phyloP scores from a whole-genome alignment of 2,888 invertebrate genomes.

The Hydroisotoma schaefferi region DNA sequence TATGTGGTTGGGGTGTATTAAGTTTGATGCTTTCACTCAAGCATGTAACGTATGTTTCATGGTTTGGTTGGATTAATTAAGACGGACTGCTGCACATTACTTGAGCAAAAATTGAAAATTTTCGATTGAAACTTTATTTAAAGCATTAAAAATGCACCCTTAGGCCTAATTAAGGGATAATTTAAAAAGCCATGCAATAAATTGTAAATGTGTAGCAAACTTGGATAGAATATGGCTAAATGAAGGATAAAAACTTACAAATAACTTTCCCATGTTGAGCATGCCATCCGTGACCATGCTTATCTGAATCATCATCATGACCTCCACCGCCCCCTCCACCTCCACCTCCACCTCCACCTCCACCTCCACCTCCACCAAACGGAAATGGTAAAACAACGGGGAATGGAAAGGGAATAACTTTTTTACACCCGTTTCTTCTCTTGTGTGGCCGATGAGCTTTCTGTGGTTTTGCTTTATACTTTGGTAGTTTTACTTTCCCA shows the following conservation, averaged over 20 bases:
- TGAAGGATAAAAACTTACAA: slow-evolving; percentile 11
- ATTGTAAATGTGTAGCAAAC: not conserved
- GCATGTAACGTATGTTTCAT: no score
- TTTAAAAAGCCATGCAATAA: not conserved
- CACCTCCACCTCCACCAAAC: slow-evolving; percentile 40
- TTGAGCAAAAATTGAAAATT: no score
- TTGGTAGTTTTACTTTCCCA: slow-evolving; percentile 13
- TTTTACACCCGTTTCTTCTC: slow-evolving; percentile 15
- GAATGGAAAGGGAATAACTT: slow-evolving; percentile 40
- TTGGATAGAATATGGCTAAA: not conserved
- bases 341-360: slow-evolving; percentile 25
- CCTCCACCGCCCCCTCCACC: slow-evolving; percentile 31
- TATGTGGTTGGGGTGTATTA: no score
- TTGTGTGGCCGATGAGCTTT: slow-evolving; percentile 12
- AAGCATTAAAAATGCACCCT: no score
- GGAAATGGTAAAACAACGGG: slow-evolving; percentile 45
- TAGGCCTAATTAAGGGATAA: no score
- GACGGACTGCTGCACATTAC: no score
- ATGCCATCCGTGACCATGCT: slow-evolving; percentile 28
- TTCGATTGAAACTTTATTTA: no score
- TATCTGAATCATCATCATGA: slow-evolving; percentile 21
- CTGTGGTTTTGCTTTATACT: slow-evolving; percentile 15
- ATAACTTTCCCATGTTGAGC: slow-evolving; percentile 10
- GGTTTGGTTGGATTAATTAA: no score
- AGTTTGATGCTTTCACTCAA: no score